Evolutionary conservation across 2,113 vertebrate genomes (phyloP), one percentile per base, ranked within the genome.

Genomic region (Otis tarda): DNA sequence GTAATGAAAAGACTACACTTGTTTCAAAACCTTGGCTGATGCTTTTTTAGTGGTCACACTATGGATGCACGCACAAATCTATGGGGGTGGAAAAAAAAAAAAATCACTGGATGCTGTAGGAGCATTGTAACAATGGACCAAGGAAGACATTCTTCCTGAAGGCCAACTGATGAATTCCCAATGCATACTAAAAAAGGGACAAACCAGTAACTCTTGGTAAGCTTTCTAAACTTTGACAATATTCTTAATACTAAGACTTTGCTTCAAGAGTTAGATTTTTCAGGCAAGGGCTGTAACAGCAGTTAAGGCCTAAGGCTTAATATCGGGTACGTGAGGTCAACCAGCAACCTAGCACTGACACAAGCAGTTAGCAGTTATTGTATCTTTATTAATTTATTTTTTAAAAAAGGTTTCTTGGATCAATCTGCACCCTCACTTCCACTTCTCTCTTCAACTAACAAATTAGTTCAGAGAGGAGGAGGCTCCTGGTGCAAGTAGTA

Each of bases 21-120:
- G 45, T 43, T 91, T 90, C 69, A 93, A 94, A 95, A 76, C n/a
- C 69, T 91, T 71, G 47, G 37, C 57, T 35, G 39, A 50, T 61
- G 30, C 14, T 53, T 47, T 61, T 92, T 68, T 9, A 59, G 35
- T 4, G 37, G 23, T 81, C 43, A 49, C 20, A 53, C 37, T 59
- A 56, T 0, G 4, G 39, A 65, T 24, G 14, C 13, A 69, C 0
- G 0, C 56, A 86, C 37, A 87, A 20, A 81, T 22, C 31, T 12
- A 49, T 2, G 10, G 21, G 45, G 45, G 18, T 18, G 39, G 39
- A 25, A 9, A 59, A 25, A 60, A 14, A 55, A 35, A 61, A 43
- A 23, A 35, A 7, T 6, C 3, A 4, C 22, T 20, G 30, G 13
- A 37, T 41, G 24, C 22, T 52, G 18, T 8, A 75, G 12, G 10